Conservation (phyloP, 2,888 invertebrate species). For the Ferdinandea cuprea region DNA sequence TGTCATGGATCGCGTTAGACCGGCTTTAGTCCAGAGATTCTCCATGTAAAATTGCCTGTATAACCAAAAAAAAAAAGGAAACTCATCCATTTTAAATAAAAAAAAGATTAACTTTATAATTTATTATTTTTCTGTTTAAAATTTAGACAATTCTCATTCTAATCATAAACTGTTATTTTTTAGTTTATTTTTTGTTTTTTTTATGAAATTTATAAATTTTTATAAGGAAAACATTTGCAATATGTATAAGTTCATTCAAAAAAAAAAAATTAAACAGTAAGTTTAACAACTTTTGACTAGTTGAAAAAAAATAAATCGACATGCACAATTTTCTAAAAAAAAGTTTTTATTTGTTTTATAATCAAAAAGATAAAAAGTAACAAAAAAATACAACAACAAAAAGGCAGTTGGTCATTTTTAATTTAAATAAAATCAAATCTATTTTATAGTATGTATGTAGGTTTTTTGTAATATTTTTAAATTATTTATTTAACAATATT, state of each 20-base stretch:
- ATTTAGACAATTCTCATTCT: conserved; percentile 6
- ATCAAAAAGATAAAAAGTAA: not conserved
- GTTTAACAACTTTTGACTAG: conserved; percentile 45
- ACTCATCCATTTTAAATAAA: conserved; percentile 23
- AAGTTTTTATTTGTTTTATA: no score
- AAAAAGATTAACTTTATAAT: conserved; percentile 53
- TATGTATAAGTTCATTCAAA: no score
- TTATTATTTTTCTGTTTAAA: conserved; percentile 19
- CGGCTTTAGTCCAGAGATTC: no score
- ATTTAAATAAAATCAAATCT: not conserved
- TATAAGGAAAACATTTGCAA: conserved; percentile 4
- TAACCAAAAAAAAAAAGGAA: conserved; percentile 6
- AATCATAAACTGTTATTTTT: conserved; percentile 19
- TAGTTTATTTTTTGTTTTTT: not conserved
- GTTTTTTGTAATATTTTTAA: no score
- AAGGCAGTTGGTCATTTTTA: conserved; percentile 19
- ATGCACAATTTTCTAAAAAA: conserved; percentile 18
- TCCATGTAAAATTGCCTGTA: no score
- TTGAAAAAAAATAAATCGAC: conserved; percentile 18
- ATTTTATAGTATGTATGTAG: no score
- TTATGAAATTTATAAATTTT: not conserved
- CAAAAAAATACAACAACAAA: conserved; percentile 16
- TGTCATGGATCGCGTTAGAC: no score
- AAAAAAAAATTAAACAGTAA: not conserved
- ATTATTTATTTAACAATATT: no score